Evolutionary conservation across 2,797 vertebrate genomes (phyloP).

Genomic region (Betta splendens): DNA sequence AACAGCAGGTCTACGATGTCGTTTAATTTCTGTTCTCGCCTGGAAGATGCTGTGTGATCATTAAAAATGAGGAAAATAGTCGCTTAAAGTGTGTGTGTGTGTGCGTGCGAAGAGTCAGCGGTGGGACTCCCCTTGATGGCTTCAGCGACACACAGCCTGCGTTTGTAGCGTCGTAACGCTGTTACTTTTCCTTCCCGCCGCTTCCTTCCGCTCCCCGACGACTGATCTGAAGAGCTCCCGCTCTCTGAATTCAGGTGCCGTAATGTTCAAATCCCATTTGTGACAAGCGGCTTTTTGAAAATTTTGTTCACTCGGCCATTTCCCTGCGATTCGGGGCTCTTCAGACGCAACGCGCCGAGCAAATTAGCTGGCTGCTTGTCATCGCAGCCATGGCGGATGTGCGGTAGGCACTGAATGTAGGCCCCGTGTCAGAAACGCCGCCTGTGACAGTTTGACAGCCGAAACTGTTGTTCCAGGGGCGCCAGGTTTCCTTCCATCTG

Average conservation of each 20-base stretch:
- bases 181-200: conserved; percentile 22
- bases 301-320: conserved; percentile 21
- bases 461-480: conserved; percentile 36
- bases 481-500: conserved; percentile 32
- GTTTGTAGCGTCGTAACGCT: conserved; percentile 2
- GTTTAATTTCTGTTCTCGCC: conserved; percentile 29
- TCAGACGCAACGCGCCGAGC: conserved; percentile 32
- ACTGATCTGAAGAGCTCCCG: conserved; percentile 29
- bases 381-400: conserved; percentile 41
- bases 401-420: conserved; percentile 34
- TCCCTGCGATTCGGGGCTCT: conserved; percentile 39
- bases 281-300: conserved; percentile 25
- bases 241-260: conserved; percentile 20
- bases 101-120: not conserved
- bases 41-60: conserved; percentile 37
- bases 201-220: conserved; percentile 25
- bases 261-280: conserved; percentile 25
- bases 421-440: conserved; percentile 34
- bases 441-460: conserved; percentile 59
- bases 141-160: conserved; percentile 10
- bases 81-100: conserved; percentile 12
- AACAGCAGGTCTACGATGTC: conserved; percentile 18
- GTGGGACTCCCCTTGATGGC: conserved; percentile 31
- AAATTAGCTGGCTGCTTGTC: conserved; percentile 61
- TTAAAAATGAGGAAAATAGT: not conserved